These are phyloP conservation scores for Stenchaetothrips biformis DNA, from an alignment of 2,888 invertebrate species.

Conservation along the genomic window DNA sequence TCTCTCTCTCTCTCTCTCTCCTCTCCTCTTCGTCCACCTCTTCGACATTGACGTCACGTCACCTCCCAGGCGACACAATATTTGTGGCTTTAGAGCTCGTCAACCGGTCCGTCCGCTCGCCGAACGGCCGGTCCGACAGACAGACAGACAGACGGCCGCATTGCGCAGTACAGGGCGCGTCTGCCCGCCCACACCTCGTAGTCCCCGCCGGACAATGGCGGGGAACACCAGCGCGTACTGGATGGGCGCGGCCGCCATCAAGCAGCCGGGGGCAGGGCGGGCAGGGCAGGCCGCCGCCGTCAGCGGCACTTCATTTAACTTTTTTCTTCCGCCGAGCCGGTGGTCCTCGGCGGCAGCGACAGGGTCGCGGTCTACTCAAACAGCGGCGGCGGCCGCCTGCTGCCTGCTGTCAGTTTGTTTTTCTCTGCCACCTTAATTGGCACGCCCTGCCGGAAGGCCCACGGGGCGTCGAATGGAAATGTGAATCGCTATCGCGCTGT, in stretches of 20 bases:
- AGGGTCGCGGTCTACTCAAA: no score
- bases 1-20: conserved; percentile 17
- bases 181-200: neutral
- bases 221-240: neutral
- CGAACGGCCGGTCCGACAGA: conserved; percentile 11
- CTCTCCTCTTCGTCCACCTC: neutral
- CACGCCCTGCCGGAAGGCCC: neutral
- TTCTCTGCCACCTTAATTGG: neutral
- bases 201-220: neutral
- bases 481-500: neutral
- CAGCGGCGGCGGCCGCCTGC: no score
- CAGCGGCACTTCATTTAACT: no score
- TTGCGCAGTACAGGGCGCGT: conserved; percentile 22
- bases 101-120: neutral
- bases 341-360: no score
- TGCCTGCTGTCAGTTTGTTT: neutral
- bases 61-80: no score
- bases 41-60: conserved; percentile 1
- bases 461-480: neutral
- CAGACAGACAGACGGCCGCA: neutral
- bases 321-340: no score
- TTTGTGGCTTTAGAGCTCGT: neutral
- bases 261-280: no score
- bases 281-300: no score
- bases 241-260: no score